A percentile compares a stretch with the other conserved stretches of the same genome.
phyloP scores from a whole-genome alignment of 2,113 vertebrate genomes.

The Myrmecophaga tridactyla region DNA sequence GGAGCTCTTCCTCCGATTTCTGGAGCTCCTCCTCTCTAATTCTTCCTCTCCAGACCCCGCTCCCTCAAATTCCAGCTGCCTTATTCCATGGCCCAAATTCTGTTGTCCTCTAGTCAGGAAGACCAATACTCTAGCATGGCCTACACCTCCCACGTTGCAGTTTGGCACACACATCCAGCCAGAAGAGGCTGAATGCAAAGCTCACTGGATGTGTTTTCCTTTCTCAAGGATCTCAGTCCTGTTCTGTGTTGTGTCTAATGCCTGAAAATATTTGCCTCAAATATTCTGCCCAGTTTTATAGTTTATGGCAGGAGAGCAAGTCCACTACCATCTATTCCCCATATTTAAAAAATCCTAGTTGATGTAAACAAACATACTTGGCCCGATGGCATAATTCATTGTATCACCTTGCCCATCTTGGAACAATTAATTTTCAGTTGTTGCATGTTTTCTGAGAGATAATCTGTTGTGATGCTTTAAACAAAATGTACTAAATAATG shows the following conservation, averaged over 20 bases:
- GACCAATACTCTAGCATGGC: background rate
- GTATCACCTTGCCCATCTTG: background rate
- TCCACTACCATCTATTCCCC: background rate
- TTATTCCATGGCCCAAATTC: background rate
- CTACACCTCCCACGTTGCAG: background rate
- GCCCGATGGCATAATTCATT: background rate
- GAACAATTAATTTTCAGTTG: background rate
- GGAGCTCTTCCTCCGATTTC: background rate
- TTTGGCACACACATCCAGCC: background rate
- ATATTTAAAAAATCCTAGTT: background rate
- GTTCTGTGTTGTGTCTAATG: background rate
- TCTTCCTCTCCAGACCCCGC: background rate
- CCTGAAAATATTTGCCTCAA: background rate
- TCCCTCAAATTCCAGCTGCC: background rate
- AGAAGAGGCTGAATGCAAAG: background rate
- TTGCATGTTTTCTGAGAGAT: conserved; percentile 13
- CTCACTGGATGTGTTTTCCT: background rate
- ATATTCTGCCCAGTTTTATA: background rate
- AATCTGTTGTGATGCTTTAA: background rate
- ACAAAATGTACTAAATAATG: background rate
- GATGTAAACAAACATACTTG: background rate
- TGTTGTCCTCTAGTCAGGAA: background rate
- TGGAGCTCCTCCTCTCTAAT: background rate
- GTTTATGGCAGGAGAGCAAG: background rate
- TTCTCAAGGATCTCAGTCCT: background rate